Base-by-base conservation (phyloP, 2,888 invertebrate species). In the Diadegma fenestrale region DNA sequence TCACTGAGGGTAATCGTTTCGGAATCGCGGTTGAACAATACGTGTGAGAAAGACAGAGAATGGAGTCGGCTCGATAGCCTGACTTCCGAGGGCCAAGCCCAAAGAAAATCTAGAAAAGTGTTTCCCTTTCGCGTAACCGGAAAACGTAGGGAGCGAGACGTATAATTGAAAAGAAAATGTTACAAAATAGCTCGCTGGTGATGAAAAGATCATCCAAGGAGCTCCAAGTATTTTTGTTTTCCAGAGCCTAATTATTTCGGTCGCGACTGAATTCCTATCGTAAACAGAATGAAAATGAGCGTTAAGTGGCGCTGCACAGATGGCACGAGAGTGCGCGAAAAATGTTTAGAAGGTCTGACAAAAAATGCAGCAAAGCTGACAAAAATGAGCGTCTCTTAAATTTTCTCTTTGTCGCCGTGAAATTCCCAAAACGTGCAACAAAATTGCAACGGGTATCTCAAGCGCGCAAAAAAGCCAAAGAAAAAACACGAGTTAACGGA, bases 371-470 rank as follows among this genome's bases (percentile, higher is more conserved):
- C 7, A 12, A 45, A n/a, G 30, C 7, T 6, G 63, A 72, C 0
- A 41, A 37, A 41, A 4, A 26, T 30, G 8, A 64, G 64, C 79
- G 76, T 33, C 41, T 58, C 19, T 69, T 19, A 51, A 66, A 80
- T 77, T 63, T 73, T 2, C 10, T 12, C 30, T 63, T 72, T n/a
- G 17, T 41, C 63, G 68, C 68, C 63, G 71, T 77, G 82, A 72
- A 58, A 66, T 30, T 85, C 77, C 51, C 54, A 86, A 84, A 86
- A 85, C 75, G 80, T 72, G 84, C 84, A 80, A 45, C 54, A 26
- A n/a, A 43, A 72, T 68, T 41, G 85, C 85, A 82, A 78, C 76
- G 82, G 80, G 84, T 79, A 79, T 84, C 77, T 81, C 77, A 84
- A 84, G 73, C 64, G 54, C 41, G 51, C 26, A 26, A 58, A 58